Evolutionary conservation across 2,113 vertebrate species (phyloP), one percentile per base, ranked within the genome.

Genomic region (Ammodytes marinus): DNA sequence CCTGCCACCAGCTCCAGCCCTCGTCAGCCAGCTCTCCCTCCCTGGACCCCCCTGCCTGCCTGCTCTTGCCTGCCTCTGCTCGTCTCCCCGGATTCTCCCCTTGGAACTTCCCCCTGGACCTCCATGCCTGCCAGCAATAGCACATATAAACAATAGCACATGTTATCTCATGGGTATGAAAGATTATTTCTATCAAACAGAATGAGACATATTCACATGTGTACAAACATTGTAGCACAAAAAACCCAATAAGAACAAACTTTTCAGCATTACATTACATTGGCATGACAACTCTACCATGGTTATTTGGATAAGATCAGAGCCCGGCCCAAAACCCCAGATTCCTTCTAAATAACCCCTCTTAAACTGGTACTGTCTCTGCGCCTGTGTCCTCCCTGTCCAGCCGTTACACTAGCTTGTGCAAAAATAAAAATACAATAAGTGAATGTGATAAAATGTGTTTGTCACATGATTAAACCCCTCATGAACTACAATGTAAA

Each of bases 401-500:
- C 27, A 27, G 27, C 27, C 27, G 27, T 27, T 27, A 27, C 27
- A 27, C 27, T 27, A 27, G 58, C 17, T 43, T 46, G 43, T 72
- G 47, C 11, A 74, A 65, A 81, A n/a, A 27, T 14, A 57, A 19
- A 15, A n/a, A 13, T 7, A 35, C 49, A 57, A 6, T 17, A 12
- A 67, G 13, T n/a, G 39, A 65, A 55, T 74, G 42, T 17, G 47
- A 42, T 50, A 13, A 9, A 46, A 69, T 54, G 13, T 52, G 17
- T 58, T 74, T 75, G 73, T 12, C 58, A 71, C 43, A 43, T 50
- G 47, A 74, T 80, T 80, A 71, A 72, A 50, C 15, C 73, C 69
- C 4, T 82, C 61, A 71, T 75, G 10, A 75, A 68, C 15, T 27
- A 73, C 55, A 77, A 79, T 50, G 52, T 74, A 27, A 86, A 84